Evolutionary conservation across 2,888 invertebrate genomes (phyloP), one percentile per base, ranked within the genome.

Genomic region (Eumerus sabulonum): DNA sequence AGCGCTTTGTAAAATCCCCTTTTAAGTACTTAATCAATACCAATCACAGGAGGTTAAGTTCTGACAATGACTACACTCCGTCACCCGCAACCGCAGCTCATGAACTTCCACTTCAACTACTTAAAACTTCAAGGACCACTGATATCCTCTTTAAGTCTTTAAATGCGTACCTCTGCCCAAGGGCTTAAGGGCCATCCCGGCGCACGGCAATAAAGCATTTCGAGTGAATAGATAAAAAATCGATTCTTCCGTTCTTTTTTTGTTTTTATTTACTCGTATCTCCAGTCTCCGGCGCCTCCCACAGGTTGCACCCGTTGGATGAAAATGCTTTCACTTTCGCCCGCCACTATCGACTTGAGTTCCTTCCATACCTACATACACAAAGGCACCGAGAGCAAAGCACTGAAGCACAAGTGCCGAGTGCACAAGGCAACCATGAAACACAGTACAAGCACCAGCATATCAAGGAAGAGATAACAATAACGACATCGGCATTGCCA

Each of bases 381-480:
- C 36, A 9, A 1, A 35, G 57, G 13, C 11, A 47, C 18, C 12
- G 51, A 53, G 51, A 14, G 44, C 47, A 27, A 66, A 66, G 38
- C 38, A 64, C 59, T 40, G 12, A 40, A n/a, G 27, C 1, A 1
- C 1, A n/a, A 4, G 50, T 7, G 27, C 1, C 1, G 36, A 38
- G 54, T 36, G 64, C 50, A 63, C 44, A 40, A 27, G 27, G 27
- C 27, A 27, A 27, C 27, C 27, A 27, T 27, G 27, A 27, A 27
- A 27, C 27, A 27, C 27, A 27, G 27, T 7, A 27, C 27, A 7
- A 57, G 16, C 50, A 40, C 40, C 3, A 76, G 63, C 18, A 53
- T 54, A 64, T 42, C 53, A 45, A 63, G 70, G 47, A 70, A 64
- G 57, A 70, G 64, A 70, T 59, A 64, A 71, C 40, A 42, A 53